Evolutionary conservation across 2,797 vertebrate species (phyloP).

Genomic region (Setipinna tenuifilis): DNA sequence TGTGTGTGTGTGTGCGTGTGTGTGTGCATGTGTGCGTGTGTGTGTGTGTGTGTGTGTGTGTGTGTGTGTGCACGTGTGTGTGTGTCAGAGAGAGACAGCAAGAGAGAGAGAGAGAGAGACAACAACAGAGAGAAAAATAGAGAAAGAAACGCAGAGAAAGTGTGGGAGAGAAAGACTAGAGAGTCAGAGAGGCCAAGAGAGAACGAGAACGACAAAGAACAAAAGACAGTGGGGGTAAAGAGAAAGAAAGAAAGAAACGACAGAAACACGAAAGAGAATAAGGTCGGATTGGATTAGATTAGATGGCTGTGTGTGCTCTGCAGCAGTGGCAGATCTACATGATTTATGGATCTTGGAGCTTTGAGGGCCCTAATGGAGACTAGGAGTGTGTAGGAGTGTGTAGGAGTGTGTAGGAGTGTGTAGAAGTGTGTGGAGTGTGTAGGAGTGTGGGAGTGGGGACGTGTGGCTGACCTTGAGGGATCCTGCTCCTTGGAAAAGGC

Average conservation of each 20-base stretch:
- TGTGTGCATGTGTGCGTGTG: not conserved
- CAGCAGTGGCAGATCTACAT: not conserved
- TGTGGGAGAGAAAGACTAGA: too few species aligned
- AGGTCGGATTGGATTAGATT: not conserved
- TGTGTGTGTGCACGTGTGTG: not conserved
- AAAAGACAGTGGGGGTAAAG: not conserved
- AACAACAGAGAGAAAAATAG: too few species aligned
- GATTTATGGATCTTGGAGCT: not conserved
- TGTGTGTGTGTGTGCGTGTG: not conserved
- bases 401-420: too few species aligned
- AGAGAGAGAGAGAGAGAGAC: not conserved
- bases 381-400: too few species aligned
- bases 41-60: not conserved
- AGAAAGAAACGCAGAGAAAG: too few species aligned
- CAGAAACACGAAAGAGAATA: too few species aligned
- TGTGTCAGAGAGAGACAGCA: not conserved
- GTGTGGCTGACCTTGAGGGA: slow-evolving; percentile 83
- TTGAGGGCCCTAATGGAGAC: not conserved
- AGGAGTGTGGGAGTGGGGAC: not conserved
- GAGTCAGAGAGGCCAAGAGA: too few species aligned
- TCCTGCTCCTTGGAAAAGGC: slow-evolving; percentile 83
- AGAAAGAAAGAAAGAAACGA: too few species aligned
- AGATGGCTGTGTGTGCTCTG: not conserved
- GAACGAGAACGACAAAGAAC: not conserved
- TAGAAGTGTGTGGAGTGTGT: too few species aligned